Conservation (phyloP, 2,113 vertebrate species). For the Salvelinus fontinalis region DNA sequence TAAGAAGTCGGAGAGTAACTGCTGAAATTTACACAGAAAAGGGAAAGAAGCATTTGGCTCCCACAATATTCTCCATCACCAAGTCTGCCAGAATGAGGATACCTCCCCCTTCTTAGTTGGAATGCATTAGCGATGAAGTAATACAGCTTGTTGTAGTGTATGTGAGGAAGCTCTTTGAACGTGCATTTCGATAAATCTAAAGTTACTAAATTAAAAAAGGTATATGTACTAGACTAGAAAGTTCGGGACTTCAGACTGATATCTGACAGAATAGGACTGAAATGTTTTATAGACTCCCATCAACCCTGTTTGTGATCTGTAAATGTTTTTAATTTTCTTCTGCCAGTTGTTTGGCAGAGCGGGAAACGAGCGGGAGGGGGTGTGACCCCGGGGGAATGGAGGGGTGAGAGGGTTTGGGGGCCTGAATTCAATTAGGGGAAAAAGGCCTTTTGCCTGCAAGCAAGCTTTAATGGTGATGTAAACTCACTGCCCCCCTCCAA, state of each 20-base stretch:
- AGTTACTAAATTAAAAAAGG: neutral
- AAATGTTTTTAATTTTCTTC: slow-evolving; percentile 32
- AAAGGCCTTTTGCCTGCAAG: neutral
- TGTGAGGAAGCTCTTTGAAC: neutral
- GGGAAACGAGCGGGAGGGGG: slow-evolving; percentile 33
- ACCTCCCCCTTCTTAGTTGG: neutral
- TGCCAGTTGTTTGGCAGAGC: slow-evolving; percentile 51
- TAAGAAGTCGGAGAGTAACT: neutral
- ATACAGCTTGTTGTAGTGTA: too few species aligned
- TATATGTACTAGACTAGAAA: neutral
- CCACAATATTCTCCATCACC: neutral
- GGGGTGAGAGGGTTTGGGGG: slow-evolving; percentile 27
- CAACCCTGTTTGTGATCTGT: neutral
- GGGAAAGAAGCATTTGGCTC: neutral
- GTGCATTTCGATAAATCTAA: neutral
- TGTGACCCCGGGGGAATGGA: neutral
- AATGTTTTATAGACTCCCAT: neutral
- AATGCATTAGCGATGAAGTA: too few species aligned
- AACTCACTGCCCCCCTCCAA: neutral
- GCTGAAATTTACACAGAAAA: neutral
- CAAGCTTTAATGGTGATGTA: neutral
- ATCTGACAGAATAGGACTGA: neutral
- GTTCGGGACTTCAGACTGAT: too few species aligned
- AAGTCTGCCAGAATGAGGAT: neutral
- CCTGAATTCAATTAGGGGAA: slow-evolving; percentile 29